Conservation (phyloP, 2,797 vertebrate genomes). For the Phrynocephalus forsythii region DNA sequence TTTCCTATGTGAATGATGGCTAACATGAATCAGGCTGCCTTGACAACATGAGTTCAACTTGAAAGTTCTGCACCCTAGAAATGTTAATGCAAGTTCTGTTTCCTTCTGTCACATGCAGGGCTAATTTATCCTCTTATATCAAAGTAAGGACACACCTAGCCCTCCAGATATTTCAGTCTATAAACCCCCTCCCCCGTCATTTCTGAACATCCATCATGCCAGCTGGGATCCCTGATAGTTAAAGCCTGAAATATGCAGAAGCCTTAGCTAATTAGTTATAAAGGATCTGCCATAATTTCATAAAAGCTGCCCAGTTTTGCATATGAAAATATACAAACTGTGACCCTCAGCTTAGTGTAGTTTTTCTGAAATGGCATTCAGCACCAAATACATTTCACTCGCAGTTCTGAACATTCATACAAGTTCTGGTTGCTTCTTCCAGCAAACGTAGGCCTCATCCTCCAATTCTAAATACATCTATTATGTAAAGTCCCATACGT, state of each 20-base stretch:
- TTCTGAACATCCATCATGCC: neutral
- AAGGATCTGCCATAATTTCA: neutral
- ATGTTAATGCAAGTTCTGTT: no score
- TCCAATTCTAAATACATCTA: neutral
- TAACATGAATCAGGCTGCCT: no score
- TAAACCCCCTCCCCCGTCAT: neutral
- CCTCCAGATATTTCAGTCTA: neutral
- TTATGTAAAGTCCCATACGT: neutral
- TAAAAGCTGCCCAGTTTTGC: neutral
- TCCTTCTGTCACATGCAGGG: no score
- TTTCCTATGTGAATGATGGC: no score
- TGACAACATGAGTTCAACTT: no score
- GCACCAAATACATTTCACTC: neutral
- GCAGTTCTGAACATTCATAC: neutral
- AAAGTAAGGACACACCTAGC: neutral
- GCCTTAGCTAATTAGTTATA: neutral
- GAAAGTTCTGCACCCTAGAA: no score
- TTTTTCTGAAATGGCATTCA: slow-evolving; percentile 1
- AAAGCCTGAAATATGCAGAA: neutral
- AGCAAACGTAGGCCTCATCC: neutral
- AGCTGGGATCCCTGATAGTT: neutral
- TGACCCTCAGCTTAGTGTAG: neutral
- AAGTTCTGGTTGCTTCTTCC: neutral
- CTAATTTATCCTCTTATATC: neutral
- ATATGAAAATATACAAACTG: neutral